Percentiles rank a stretch among this genome's conserved stretches.
These are phyloP conservation scores for Agrypnia vestita DNA, from an alignment of 1,140 invertebrate genomes.

Conservation along the genomic window DNA sequence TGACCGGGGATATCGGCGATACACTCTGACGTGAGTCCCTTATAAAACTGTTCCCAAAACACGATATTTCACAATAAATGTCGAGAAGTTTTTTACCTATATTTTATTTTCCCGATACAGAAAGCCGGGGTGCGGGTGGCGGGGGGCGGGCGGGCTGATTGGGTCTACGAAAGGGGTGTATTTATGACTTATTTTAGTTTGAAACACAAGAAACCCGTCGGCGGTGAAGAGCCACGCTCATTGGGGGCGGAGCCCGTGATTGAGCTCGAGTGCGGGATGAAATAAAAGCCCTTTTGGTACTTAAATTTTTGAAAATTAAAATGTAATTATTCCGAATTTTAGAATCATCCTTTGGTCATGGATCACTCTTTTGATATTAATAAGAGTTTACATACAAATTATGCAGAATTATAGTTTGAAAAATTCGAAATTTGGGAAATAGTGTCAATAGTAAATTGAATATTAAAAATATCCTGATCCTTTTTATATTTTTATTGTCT, in stretches of 20 bases:
- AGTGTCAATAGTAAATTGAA: no score
- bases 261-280: slow-evolving; percentile 23
- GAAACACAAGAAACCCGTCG: slow-evolving; percentile 19
- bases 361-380: no score
- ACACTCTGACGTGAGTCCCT: slow-evolving; percentile 51
- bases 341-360: no score
- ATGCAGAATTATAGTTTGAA: no score
- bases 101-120: slow-evolving; percentile 41
- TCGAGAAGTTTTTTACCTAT: slow-evolving; percentile 47
- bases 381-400: no score
- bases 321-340: no score
- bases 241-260: slow-evolving; percentile 23
- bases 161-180: slow-evolving; percentile 27
- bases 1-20: slow-evolving; percentile 58
- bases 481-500: no score
- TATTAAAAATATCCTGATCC: no score
- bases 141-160: slow-evolving; percentile 8
- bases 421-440: no score
- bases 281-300: not conserved
- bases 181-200: slow-evolving; percentile 51
- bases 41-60: slow-evolving; percentile 57
- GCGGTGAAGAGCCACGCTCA: slow-evolving; percentile 22
- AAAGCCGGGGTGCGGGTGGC: not conserved
- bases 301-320: not conserved
- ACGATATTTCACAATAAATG: slow-evolving; percentile 61